Evolutionary conservation across 1,140 invertebrate genomes (phyloP).

Genomic region (Drosophila fuyamai): DNA sequence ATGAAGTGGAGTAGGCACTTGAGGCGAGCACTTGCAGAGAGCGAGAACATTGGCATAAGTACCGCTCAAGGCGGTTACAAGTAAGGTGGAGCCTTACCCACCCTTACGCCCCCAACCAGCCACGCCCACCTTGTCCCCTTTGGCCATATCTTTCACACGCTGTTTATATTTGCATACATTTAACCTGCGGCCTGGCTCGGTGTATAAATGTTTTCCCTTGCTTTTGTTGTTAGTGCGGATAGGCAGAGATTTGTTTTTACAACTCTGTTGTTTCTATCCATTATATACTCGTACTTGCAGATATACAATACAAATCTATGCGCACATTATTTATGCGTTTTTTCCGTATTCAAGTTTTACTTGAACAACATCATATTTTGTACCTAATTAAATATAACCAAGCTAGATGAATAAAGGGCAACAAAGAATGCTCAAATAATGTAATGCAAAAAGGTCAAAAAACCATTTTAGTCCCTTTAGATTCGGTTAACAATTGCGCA

Average conservation of each 20-base stretch:
- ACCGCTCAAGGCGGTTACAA: conserved; percentile 63
- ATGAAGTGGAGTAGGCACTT: conserved; percentile 66
- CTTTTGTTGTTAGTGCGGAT: conserved; percentile 37
- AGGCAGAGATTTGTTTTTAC: conserved; percentile 69
- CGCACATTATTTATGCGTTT: conserved; percentile 44
- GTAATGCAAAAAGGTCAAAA: no score
- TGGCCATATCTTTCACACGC: conserved; percentile 64
- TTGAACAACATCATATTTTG: conserved; percentile 36
- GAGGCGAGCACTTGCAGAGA: conserved; percentile 43
- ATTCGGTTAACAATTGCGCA: no score
- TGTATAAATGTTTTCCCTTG: conserved; percentile 49
- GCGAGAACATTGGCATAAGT: conserved; percentile 73
- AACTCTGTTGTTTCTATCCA: conserved; percentile 60
- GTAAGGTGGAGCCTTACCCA: conserved; percentile 11
- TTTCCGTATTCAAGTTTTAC: conserved; percentile 1
- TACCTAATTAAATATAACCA: conserved; percentile 60
- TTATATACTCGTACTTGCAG: background rate
- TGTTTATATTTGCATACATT: conserved; percentile 82
- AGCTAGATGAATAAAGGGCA: background rate
- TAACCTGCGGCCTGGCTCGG: conserved; percentile 68
- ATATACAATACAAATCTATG: background rate
- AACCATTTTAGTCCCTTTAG: no score
- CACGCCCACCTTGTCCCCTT: conserved; percentile 11
- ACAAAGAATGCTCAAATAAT: no score
- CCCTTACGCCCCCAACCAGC: background rate